Base-by-base conservation (phyloP, 2,888 invertebrate species). In the Dicycla oo region DNA sequence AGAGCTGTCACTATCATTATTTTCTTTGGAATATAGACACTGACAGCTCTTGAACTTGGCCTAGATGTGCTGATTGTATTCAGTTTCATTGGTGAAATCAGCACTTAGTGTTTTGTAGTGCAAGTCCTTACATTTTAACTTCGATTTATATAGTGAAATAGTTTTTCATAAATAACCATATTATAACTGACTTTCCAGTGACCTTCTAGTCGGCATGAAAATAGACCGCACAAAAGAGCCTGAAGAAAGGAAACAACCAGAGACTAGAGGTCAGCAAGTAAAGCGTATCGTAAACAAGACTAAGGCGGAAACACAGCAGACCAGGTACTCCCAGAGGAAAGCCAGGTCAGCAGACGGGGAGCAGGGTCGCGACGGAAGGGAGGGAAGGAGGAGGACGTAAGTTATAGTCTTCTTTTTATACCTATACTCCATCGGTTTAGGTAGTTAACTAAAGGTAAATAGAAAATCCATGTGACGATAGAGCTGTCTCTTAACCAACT, bases 141-240 rank as follows among this genome's bases (percentile, higher is more conserved):
- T 30, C 5, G 34, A 34, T 34, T 34, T 34, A 34, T 34, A 18
- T 30, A 10, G 26, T 30, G n/a, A n/a, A 57, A 30, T 45, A 15
- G 8, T 13, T 38, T 15, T 11, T 34, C n/a, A 38, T 18, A 51
- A 34, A 23, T 53, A 34, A 51, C 23, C 4, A 34, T 18, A 51
- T 18, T 18, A 18, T 56, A 13, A 57, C 38, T 30, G 49, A 30
- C 38, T 26, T 68, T 90, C 75, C 90, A 98, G 98, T 93, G 97
- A 98, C 71, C 93, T 98, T 30, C 95, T 98, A 75, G 96, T 97
- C 47, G 98, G 97, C 47, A 98, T 98, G 98, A 98, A 98, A 91
- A 97, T 98, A 57, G 98, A 98, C 88, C 96, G 97, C 43, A 91
- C 95, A 26, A 90, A 91, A 56, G 95, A 96, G 62, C 71, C 86